phyloP scores from a whole-genome alignment of 1,140 invertebrate species.

The Hesperophylax magnus region DNA sequence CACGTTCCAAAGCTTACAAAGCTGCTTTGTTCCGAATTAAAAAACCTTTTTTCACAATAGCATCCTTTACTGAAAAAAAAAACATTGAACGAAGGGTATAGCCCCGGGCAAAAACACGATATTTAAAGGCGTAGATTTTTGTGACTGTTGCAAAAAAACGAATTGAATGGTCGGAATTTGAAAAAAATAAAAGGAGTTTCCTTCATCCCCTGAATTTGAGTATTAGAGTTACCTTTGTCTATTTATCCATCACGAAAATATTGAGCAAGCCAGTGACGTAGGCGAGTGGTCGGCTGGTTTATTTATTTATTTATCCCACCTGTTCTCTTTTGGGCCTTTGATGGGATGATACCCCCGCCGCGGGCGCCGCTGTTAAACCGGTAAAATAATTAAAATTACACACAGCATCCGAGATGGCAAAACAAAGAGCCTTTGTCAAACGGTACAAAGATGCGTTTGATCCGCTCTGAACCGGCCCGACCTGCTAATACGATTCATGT shows the following conservation, averaged over 20 bases:
- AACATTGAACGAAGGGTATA: too few species aligned
- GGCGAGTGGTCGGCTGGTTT: neutral
- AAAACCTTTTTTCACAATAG: too few species aligned
- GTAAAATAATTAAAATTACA: slow-evolving; percentile 41
- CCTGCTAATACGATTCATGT: too few species aligned
- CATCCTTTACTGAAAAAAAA: too few species aligned
- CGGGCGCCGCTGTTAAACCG: slow-evolving; percentile 31
- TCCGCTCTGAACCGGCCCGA: too few species aligned
- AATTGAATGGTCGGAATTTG: neutral
- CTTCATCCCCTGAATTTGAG: slow-evolving; percentile 1
- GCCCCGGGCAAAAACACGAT: too few species aligned
- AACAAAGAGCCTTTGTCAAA: slow-evolving; percentile 31
- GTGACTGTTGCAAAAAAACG: too few species aligned
- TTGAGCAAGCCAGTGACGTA: neutral
- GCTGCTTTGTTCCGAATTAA: too few species aligned
- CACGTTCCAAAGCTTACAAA: too few species aligned
- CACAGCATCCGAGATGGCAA: neutral
- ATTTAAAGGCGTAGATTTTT: too few species aligned
- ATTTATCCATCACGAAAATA: slow-evolving; percentile 18
- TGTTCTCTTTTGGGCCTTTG: slow-evolving; percentile 39
- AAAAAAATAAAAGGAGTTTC: neutral
- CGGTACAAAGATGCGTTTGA: neutral
- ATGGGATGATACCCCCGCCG: slow-evolving; percentile 23
- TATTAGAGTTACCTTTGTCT: neutral
- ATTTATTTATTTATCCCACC: slow-evolving; percentile 43